Evolutionary conservation across 2,888 invertebrate genomes (phyloP), one percentile per base, ranked within the genome.

Genomic region (Dilophus febrilis): DNA sequence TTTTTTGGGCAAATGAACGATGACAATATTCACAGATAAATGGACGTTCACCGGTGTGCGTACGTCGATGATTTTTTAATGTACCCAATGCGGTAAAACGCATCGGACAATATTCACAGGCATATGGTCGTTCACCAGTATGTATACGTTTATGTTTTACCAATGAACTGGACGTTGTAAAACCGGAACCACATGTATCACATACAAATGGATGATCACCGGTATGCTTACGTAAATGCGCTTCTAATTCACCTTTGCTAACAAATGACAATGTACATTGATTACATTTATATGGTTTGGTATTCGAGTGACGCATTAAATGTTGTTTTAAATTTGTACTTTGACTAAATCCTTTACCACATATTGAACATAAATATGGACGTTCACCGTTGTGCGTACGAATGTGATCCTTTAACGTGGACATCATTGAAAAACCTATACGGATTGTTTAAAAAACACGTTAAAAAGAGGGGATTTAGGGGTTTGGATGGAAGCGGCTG

Each of bases 131-230:
- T 43, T 73, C 72, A 0, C 73, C 73, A 0, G 71, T 71, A 49
- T 73, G 73, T 6, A 65, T 69, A 0, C 73, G 57, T 2, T 66
- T 58, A 44, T 73, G 73, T 40, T 72, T 73, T 12, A 66, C 66
- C 14, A 74, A 47, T 0, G 72, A 71, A 34, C 69, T 69, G 11
- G 71, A 69, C 0, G 72, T 72, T 1, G 72, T 73, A 50, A 73
- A 74, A 0, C 66, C 64, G 10, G 66, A 59, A 0, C 64, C 61
- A 33, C 73, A 73, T 6, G 64, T 64, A 13, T 67, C 67, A 38
- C 73, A 73, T 1, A 66, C 60, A 47, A 70, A 73, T 0, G 73
- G 73, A 45, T 72, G 72, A 0, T 70, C 71, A 0, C 73, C 73
- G 7, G 67, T 71, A 52, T 73, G 73, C 34, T 67, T 72, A 0